A percentile compares a stretch with the other conserved stretches of the same genome.
phyloP scores from a whole-genome alignment of 64 coral and sea anemone genomes.

The Actinia equina region DNA sequence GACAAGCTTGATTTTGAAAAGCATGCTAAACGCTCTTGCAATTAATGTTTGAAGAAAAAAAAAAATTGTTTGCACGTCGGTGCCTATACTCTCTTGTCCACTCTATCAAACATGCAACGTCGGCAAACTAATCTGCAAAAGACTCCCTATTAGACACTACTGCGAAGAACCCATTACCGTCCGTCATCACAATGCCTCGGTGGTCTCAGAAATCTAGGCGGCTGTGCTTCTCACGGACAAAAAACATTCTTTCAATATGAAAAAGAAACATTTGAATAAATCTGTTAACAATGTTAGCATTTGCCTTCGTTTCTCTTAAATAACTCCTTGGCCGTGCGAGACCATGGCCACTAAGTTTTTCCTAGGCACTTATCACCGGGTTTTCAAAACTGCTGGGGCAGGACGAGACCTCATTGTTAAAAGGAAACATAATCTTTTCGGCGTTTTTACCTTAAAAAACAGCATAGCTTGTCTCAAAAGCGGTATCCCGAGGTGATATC shows the following conservation, averaged over 20 bases:
- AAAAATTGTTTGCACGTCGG: not conserved
- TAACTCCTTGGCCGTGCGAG: not conserved
- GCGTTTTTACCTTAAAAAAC: not conserved
- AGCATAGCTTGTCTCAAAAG: not conserved
- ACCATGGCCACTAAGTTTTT: not conserved
- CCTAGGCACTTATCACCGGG: not conserved
- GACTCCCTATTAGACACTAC: not conserved
- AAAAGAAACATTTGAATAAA: not conserved
- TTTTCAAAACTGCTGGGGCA: not conserved
- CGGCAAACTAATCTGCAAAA: not conserved
- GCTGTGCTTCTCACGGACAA: not conserved
- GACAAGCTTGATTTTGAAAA: not conserved
- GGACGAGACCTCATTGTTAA: not conserved
- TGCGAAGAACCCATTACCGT: not conserved
- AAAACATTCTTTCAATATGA: constrained; percentile 9
- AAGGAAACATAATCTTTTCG: not conserved
- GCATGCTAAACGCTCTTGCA: not conserved
- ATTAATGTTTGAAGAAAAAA: not conserved
- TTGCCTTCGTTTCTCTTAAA: not conserved
- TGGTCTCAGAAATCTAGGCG: not conserved
- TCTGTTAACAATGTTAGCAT: not conserved
- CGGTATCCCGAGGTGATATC: not conserved
- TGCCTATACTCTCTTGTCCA: not conserved
- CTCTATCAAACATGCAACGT: not conserved
- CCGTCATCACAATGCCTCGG: not conserved